These are phyloP conservation scores for Coluber constrictor DNA, from an alignment of 2,797 vertebrate genomes.

Conservation along the genomic window DNA sequence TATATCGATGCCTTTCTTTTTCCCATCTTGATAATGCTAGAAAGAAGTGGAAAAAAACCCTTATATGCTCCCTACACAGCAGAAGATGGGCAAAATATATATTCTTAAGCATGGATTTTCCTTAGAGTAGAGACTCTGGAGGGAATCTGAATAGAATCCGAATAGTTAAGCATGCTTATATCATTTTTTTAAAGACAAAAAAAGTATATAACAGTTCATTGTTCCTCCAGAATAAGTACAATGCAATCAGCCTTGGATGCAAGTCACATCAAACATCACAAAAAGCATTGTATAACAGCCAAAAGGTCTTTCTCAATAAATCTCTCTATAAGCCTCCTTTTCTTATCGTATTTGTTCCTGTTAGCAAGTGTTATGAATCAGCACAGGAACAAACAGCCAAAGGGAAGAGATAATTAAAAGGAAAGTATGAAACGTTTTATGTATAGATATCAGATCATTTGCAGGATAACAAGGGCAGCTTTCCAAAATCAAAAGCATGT, in stretches of 20 bases:
- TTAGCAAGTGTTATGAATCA: slow-evolving; percentile 56
- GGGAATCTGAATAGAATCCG: neutral
- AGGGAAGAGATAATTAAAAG: slow-evolving; percentile 57
- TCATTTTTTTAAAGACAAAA: neutral
- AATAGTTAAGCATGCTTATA: neutral
- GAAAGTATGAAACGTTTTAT: slow-evolving; percentile 27
- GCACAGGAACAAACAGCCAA: slow-evolving; percentile 66
- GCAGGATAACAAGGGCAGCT: slow-evolving; percentile 4
- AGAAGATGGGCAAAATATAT: neutral
- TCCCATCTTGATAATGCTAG: neutral
- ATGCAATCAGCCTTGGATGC: slow-evolving; percentile 55
- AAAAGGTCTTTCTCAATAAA: slow-evolving; percentile 54
- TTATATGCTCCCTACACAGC: neutral
- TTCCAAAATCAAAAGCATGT: neutral
- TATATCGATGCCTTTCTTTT: neutral
- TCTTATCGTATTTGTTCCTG: slow-evolving; percentile 67
- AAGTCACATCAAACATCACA: slow-evolving; percentile 55
- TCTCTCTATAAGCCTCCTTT: slow-evolving; percentile 38
- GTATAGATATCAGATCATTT: slow-evolving; percentile 18
- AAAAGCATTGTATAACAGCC: slow-evolving; percentile 49
- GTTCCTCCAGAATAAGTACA: slow-evolving; percentile 46
- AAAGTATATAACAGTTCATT: slow-evolving; percentile 39
- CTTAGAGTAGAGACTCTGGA: neutral
- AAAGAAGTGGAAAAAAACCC: accelerated
- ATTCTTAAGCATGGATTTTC: neutral